Base-by-base conservation (phyloP, 2,888 invertebrate genomes). In the Ectemnius cavifrons region DNA sequence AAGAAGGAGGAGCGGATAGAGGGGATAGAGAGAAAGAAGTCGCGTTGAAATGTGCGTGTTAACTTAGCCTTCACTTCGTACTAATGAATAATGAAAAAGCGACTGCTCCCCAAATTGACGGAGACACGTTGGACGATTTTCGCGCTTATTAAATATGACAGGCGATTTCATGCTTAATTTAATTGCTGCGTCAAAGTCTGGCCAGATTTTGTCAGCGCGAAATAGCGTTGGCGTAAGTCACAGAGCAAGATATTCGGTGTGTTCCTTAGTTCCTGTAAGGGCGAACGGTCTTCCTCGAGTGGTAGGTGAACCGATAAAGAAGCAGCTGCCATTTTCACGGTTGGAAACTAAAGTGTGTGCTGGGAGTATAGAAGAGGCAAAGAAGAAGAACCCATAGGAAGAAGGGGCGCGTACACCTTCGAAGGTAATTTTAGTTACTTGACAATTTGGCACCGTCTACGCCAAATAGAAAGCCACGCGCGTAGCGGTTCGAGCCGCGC, bases 391-490 rank as follows among this genome's bases (percentile, higher is more conserved):
- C 37, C 37, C 37, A 37, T 37, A 72, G 60, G 63, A 67, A 66
- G 67, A 67, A 70, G 65, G 62, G 65, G 65, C 56, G 71, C 71
- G 76, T 71, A 84, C 84, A 86, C 85, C 84, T 87, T 86, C 83
- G 78, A 75, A 84, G 85, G 85, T 90, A 89, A 90, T 89, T 89
- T 89, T 89, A 89, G 89, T 88, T 81, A 80, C 82, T 82, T 81
- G 87, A 85, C 86, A 85, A 88, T 90, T 90, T 90, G 90, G 90
- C 90, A 89, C 83, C 85, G 89, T 89, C 89, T 89, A 86, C 89
- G 84, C 80, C 87, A 88, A 89, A 89, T 85, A 88, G 86, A 85
- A 86, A 85, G 84, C 78, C 75, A 86, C 83, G 82, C 69, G 73
- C 46, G 66, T 73, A 68, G 60, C 52, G 69, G 60, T 66, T 73